A percentile compares a stretch with the other conserved stretches of the same genome.
Conservation (phyloP, 64 coral and sea anemone species). For the Porites australiensis region DNA sequence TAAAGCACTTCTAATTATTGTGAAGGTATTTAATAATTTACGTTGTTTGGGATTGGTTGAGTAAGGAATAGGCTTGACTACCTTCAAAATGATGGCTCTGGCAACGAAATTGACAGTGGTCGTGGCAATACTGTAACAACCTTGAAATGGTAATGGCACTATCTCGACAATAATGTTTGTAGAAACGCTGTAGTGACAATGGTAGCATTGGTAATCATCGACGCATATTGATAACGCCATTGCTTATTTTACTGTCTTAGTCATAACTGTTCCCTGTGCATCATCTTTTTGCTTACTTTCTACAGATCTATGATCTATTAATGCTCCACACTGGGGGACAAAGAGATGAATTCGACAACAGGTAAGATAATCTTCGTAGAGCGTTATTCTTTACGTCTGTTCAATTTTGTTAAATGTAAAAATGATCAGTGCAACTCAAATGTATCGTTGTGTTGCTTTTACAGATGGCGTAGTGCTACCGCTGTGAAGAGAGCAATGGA, state of each 20-base stretch:
- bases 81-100: no score
- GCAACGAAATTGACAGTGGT: no score
- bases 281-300: background rate
- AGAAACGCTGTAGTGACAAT: no score
- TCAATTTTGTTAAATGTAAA: no score
- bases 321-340: conserved; percentile 68
- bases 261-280: background rate
- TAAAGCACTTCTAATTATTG: conserved; percentile 62
- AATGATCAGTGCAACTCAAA: no score
- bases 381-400: no score
- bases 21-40: conserved; percentile 26
- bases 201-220: no score
- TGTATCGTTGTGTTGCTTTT: background rate
- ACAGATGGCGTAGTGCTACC: conserved; percentile 77
- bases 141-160: no score
- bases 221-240: background rate
- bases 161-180: no score
- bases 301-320: conserved; percentile 74
- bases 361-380: background rate
- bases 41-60: no score
- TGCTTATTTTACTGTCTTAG: background rate
- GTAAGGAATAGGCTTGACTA: no score
- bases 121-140: no score
- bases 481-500: conserved; percentile 84
- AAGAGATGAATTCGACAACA: conserved; percentile 81